Conservation (phyloP, 2,888 invertebrate species). For the Agrypnus murinus region DNA sequence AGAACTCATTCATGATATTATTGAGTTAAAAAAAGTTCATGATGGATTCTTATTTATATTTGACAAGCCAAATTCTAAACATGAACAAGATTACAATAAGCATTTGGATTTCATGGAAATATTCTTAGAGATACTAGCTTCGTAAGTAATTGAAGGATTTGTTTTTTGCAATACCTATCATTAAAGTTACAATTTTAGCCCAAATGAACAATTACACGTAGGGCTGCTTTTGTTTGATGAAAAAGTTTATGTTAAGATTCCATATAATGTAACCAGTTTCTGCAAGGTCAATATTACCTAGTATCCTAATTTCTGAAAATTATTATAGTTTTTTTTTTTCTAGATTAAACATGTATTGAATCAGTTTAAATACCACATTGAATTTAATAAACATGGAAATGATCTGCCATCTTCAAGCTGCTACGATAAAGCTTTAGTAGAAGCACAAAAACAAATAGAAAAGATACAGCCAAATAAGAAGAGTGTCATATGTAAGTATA, state of each 20-base stretch:
- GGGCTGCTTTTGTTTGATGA: conserved; percentile 13
- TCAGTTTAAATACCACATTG: neutral
- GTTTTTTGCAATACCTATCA: neutral
- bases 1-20: neutral
- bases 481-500: neutral
- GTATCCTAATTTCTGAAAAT: no score
- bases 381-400: neutral
- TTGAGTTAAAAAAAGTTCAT: neutral
- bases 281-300: neutral
- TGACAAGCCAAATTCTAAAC: neutral
- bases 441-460: conserved; percentile 2
- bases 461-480: neutral
- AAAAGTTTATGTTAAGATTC: neutral
- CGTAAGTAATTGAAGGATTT: conserved; percentile 1
- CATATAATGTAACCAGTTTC: neutral
- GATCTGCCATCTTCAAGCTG: neutral
- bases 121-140: neutral
- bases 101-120: conserved; percentile 3
- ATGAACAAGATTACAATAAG: neutral
- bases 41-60: conserved; percentile 14
- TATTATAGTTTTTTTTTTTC: no score
- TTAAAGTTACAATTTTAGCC: neutral
- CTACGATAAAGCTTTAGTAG: neutral
- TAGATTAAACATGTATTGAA: neutral
- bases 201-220: neutral